These are phyloP conservation scores for Darevskia mixta DNA, from an alignment of 2,797 vertebrate species.

Conservation along the genomic window DNA sequence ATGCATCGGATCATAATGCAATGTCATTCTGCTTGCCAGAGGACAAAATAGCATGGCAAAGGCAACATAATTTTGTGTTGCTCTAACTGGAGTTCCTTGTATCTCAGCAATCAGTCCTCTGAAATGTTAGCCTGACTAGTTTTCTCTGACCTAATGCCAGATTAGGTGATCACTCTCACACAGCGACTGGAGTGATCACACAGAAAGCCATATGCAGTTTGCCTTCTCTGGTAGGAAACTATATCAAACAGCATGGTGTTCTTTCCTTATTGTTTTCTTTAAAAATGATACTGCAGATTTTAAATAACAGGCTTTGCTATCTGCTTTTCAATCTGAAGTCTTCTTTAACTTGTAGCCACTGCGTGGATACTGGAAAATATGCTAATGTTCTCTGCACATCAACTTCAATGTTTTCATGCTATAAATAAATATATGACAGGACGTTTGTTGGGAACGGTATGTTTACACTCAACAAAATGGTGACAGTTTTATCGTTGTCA, in stretches of 20 bases:
- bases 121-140: slow-evolving; percentile 32
- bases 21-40: slow-evolving; percentile 26
- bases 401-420: slow-evolving; percentile 16
- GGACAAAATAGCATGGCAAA: rapidly evolving
- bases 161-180: slow-evolving; percentile 35
- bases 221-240: slow-evolving; percentile 45
- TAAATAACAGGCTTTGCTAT: slow-evolving; percentile 39
- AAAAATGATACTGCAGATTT: slow-evolving; percentile 53
- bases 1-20: slow-evolving; percentile 21
- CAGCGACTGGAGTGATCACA: not conserved
- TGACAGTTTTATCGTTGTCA: not conserved
- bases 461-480: not conserved
- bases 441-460: not conserved
- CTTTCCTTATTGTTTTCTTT: slow-evolving; percentile 45
- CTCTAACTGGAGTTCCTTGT: slow-evolving; percentile 34
- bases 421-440: not conserved
- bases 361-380: slow-evolving; percentile 46
- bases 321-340: slow-evolving; percentile 41
- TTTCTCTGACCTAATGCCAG: slow-evolving; percentile 29
- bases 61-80: not conserved
- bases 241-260: slow-evolving; percentile 40
- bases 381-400: slow-evolving; percentile 35
- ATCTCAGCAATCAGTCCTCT: not conserved
- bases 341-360: slow-evolving; percentile 46
- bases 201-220: slow-evolving; percentile 60